Conservation (phyloP, 1,140 invertebrate genomes). For the Pseudomyrmex gracilis region DNA sequence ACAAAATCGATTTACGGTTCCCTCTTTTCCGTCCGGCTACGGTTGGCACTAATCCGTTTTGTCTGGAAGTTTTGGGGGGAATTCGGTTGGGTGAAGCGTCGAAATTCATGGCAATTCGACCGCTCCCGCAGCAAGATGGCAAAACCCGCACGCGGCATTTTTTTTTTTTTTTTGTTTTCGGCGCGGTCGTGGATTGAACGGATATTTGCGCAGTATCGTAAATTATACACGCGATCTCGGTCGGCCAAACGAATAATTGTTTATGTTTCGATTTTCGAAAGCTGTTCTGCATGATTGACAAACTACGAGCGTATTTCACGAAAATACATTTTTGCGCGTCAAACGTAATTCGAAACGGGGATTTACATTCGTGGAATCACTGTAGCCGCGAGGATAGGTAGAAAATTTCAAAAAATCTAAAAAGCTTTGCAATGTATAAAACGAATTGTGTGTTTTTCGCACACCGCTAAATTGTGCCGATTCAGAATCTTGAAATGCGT, state of each 20-base stretch:
- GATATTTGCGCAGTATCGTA: conserved; percentile 18
- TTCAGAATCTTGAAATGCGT: conserved; percentile 59
- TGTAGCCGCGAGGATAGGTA: conserved; percentile 25
- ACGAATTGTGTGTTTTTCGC: conserved; percentile 33
- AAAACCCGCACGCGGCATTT: background rate
- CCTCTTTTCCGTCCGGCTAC: conserved; percentile 57
- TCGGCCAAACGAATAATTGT: conserved; percentile 17
- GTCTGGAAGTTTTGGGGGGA: conserved; percentile 44
- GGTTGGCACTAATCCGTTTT: conserved; percentile 67
- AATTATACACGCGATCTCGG: conserved; percentile 17
- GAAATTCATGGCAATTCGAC: conserved; percentile 44
- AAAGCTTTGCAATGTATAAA: conserved; percentile 33
- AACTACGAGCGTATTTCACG: conserved; percentile 51
- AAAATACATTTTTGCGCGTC: conserved; percentile 32
- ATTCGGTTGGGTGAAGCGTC: conserved; percentile 26
- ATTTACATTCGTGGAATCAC: conserved; percentile 56
- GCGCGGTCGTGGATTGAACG: conserved; percentile 4
- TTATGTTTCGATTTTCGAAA: conserved; percentile 43
- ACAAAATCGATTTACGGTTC: conserved; percentile 58
- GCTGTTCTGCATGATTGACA: conserved; percentile 50
- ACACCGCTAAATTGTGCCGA: conserved; percentile 39
- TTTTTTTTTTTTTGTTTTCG: too few species aligned
- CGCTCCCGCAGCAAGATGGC: background rate
- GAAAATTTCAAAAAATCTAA: conserved; percentile 45
- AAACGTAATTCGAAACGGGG: conserved; percentile 41